Percentiles rank a stretch among this genome's conserved stretches.
These are phyloP conservation scores for Campoletis raptor DNA, from an alignment of 2,888 invertebrate species.

Conservation along the genomic window DNA sequence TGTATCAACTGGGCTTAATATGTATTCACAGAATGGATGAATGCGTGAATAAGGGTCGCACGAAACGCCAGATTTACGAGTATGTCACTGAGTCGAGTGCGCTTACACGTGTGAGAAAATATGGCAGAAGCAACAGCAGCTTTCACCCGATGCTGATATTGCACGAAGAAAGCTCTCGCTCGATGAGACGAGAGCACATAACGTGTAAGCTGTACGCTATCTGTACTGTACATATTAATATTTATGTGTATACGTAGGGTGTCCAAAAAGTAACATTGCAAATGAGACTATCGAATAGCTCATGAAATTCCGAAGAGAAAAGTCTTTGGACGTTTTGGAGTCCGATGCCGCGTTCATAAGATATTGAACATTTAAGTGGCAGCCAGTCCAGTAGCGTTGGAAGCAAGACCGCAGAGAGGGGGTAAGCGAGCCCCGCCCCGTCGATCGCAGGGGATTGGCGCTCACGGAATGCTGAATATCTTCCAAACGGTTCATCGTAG, in stretches of 20 bases:
- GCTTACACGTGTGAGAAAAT: constrained; percentile 35
- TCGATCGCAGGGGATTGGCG: not conserved
- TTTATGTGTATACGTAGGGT: constrained; percentile 13
- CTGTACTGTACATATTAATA: constrained; percentile 29
- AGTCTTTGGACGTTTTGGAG: not conserved
- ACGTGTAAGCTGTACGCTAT: constrained; percentile 53
- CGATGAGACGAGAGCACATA: constrained; percentile 59
- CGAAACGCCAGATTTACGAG: constrained; percentile 63
- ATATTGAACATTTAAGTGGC: not conserved
- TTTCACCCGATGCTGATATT: constrained; percentile 68
- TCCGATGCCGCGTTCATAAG: not conserved
- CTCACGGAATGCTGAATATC: not conserved
- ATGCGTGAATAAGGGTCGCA: constrained; percentile 58
- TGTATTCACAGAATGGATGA: constrained; percentile 23
- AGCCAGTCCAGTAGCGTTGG: not conserved
- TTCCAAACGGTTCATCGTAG: not conserved
- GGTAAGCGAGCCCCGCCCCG: not conserved
- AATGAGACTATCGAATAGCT: not conserved
- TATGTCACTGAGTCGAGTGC: constrained; percentile 59
- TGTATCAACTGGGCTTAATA: constrained; percentile 2
- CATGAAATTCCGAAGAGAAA: not conserved
- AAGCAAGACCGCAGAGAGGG: not conserved
- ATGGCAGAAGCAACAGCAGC: constrained; percentile 46
- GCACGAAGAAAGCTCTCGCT: constrained; percentile 67
- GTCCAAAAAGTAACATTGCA: not conserved